These are phyloP conservation scores for Axis porcinus DNA, from an alignment of 2,113 vertebrate genomes.

Conservation along the genomic window DNA sequence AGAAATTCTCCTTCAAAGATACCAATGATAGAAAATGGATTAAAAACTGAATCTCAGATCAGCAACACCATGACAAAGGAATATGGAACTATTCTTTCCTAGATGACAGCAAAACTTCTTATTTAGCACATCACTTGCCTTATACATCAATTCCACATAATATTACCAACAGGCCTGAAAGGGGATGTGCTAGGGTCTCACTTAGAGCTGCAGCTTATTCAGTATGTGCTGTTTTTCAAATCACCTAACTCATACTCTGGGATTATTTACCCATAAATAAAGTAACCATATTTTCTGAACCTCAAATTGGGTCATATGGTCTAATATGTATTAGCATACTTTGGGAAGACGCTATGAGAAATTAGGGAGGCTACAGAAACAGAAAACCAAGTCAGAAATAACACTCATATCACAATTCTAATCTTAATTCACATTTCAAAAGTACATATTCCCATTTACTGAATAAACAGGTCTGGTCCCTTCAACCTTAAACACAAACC, in stretches of 20 bases:
- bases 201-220: neutral
- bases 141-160: neutral
- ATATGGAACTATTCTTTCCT: neutral
- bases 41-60: neutral
- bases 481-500: slow-evolving; percentile 2
- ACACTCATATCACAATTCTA: slow-evolving; percentile 39
- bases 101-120: neutral
- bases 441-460: slow-evolving; percentile 14
- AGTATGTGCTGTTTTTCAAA: neutral
- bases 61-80: neutral
- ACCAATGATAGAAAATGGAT: neutral
- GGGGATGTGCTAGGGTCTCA: neutral
- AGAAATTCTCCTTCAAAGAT: neutral
- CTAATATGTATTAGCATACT: slow-evolving; percentile 40
- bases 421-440: slow-evolving; percentile 60
- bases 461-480: neutral
- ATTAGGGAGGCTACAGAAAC: slow-evolving; percentile 58
- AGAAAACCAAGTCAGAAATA: slow-evolving; percentile 63
- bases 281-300: slow-evolving; percentile 39
- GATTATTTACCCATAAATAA: slow-evolving; percentile 33
- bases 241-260: neutral
- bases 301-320: slow-evolving; percentile 24
- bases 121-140: neutral
- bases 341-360: slow-evolving; percentile 54
- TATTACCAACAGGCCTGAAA: neutral